Evolutionary conservation across 2,888 invertebrate genomes (phyloP), one percentile per base, ranked within the genome.

Genomic region (Oscheius onirici): DNA sequence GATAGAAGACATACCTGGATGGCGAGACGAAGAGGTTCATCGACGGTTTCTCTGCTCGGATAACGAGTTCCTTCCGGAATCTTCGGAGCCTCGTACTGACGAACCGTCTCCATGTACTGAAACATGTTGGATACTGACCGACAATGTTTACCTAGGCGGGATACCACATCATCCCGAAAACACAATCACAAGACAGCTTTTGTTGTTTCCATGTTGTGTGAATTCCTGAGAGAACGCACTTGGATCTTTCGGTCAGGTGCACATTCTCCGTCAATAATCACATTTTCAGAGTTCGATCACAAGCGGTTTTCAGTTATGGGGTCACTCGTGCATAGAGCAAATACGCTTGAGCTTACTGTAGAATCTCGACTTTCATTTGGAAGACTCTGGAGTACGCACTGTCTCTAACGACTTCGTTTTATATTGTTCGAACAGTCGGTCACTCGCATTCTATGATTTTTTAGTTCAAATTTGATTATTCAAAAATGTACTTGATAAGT

Each of bases 1-100:
- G 8, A 41, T 3, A 60, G 43, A n/a, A 43, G 3, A 44, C 1
- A 26, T 69, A 79, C 79, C 75, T 94, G 92, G 77, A 95, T 92
- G 1, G 95, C 95, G 77, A 95, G 90, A 55, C 94, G 90, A n/a
- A 95, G 89, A 0, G 95, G 95, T 86, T 95, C 95, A 86, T 95
- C 94, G 40, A 87, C 81, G 73, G 77, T 78, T 54, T 85, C 83
- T 28, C 85, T 75, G 63, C 83, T 84, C 15, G 88, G 87, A 85
- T 82, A 82, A 52, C 77, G 74, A 63, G 75, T 75, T 55, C 74
- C 77, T 40, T 75, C 73, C 20, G 76, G 68, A 41, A 74, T 70
- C 61, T 73, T 73, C 22, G 77, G 78, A 43, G 69, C 74, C 69
- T 83, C 83, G 71, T 80, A 80, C 67, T 80, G 79, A 40, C 74